Evolutionary conservation across 2,113 vertebrate genomes (phyloP), one percentile per base, ranked within the genome.

Genomic region (Eulemur macaco): DNA sequence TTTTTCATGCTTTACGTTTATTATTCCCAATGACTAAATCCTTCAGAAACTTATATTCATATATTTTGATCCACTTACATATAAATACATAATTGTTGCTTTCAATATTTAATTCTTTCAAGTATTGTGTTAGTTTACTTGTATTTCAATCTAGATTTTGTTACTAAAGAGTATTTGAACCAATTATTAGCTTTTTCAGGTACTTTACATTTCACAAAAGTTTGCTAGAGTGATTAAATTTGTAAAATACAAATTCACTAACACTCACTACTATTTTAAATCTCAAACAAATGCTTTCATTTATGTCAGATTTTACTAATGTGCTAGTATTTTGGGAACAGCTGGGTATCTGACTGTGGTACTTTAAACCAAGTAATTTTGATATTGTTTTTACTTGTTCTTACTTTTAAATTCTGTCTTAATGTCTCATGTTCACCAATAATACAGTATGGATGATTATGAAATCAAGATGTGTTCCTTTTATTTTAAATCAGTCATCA

Each of bases 401-500:
- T 87, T 64, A 78, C 9, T 92, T 94, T 83, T 37, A 71, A 69
- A 42, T 95, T 88, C 47, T 86, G 54, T 89, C 34, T 73, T 21
- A 95, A 37, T 86, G 82, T 52, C 11, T 93, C 66, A 68, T 78
- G 23, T 52, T 95, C 86, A 77, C 47, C 94, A 47, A 37, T 86
- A 86, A 63, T 34, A 69, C 27, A 82, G 18, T 50, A 73, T 17
- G 9, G 42, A 84, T 42, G 39, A 91, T 52, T 4, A 88, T 85
- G 31, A 88, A 91, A 64, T 23, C 25, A 88, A 58, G 17, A 64
- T 64, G 6, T 27, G 27, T 58, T 88, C 15, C 17, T 90, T 85
- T 91, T 81, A 71, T 93, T 95, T 91, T 56, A 97, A 91, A 93
- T 77, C 9, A 71, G 86, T 81, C 39, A 52, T 39, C 63, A 71